Conservation (phyloP, 2,113 vertebrate genomes). For the Choloepus hoffmanni region DNA sequence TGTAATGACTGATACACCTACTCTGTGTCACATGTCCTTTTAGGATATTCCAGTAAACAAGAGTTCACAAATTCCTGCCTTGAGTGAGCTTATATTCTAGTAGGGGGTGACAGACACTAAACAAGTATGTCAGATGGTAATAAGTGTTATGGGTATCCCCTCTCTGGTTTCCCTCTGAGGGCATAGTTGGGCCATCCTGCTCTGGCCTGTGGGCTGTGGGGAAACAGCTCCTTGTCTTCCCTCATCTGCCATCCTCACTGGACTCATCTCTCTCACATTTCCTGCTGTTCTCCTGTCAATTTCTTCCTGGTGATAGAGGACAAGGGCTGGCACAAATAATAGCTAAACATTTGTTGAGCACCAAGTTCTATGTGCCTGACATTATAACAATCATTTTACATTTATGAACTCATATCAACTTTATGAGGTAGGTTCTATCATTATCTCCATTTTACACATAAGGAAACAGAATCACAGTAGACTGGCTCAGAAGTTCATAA, state of each 20-base stretch:
- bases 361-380: background rate
- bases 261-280: rapidly evolving
- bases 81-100: background rate
- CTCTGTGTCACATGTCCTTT: background rate
- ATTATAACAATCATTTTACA: background rate
- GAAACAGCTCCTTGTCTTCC: background rate
- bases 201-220: background rate
- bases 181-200: too few relatives aligned
- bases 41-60: background rate
- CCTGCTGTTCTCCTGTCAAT: background rate
- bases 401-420: background rate
- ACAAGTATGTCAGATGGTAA: background rate
- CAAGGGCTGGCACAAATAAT: background rate
- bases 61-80: background rate
- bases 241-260: too few relatives aligned
- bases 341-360: background rate
- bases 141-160: too few relatives aligned
- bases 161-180: background rate
- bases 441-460: background rate
- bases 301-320: background rate
- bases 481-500: too few relatives aligned
- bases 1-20: background rate
- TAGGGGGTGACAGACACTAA: background rate
- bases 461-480: background rate
- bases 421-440: background rate